phyloP scores from a whole-genome alignment of 2,888 invertebrate genomes.

The Clistopyga incitator region DNA sequence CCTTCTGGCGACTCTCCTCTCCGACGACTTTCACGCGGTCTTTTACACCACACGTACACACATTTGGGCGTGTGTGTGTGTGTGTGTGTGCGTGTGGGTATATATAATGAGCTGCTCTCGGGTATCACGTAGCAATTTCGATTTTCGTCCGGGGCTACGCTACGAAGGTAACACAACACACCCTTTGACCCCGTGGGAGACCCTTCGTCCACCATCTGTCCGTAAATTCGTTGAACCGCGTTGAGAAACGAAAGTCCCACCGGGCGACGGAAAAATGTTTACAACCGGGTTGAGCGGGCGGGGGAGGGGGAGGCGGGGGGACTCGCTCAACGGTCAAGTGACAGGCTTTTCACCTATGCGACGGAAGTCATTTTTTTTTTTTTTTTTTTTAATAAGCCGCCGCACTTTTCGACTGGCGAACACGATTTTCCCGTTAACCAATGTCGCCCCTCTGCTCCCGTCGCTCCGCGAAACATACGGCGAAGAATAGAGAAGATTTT shows the following conservation, averaged over 20 bases:
- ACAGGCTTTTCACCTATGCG: conserved; percentile 18
- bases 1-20: conserved; percentile 36
- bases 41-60: conserved; percentile 22
- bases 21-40: conserved; percentile 55
- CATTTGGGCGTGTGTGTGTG: too few relatives aligned
- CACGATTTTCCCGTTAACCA: background rate
- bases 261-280: conserved; percentile 26
- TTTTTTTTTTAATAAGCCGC: too few relatives aligned
- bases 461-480: conserved; percentile 14
- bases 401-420: background rate
- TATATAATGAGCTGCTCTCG: conserved; percentile 28
- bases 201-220: conserved; percentile 35
- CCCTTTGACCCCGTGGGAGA: conserved; percentile 46
- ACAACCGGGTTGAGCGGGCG: conserved; percentile 2
- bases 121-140: conserved; percentile 44
- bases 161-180: background rate
- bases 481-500: background rate
- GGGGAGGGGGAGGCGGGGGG: background rate
- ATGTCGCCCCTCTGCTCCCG: background rate
- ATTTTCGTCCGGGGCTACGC: conserved; percentile 37
- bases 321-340: conserved; percentile 4
- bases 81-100: background rate
- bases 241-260: conserved; percentile 38
- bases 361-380: conserved; percentile 9
- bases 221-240: background rate